A percentile compares a stretch with the other conserved stretches of the same genome.
Evolutionary conservation across 2,888 invertebrate genomes (phyloP).

Genomic region (Disparrhopalites patrizii): DNA sequence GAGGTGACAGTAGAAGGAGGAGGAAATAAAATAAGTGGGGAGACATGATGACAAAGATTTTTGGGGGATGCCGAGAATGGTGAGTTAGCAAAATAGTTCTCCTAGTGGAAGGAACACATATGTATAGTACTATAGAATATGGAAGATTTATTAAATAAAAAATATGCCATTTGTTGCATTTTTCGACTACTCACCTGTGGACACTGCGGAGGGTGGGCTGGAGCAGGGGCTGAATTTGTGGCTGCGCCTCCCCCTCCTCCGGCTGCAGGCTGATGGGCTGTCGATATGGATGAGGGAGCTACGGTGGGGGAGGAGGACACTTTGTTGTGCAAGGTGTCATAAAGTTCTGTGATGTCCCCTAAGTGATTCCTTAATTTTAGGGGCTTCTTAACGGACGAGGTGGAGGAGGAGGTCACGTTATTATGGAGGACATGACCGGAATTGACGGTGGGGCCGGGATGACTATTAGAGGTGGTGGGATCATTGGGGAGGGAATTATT

Average conservation of each 20-base stretch:
- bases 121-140: no score
- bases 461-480: background rate
- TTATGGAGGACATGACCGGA: no score
- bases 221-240: background rate
- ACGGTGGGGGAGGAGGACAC: background rate
- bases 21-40: constrained; percentile 4
- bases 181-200: constrained; percentile 19
- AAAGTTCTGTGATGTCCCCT: constrained; percentile 40
- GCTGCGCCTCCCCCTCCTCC: no score
- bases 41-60: no score
- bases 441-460: no score
- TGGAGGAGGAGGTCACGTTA: constrained; percentile 15
- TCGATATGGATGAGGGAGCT: background rate
- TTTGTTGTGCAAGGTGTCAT: constrained; percentile 42
- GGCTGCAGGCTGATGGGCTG: background rate
- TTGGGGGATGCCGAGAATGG: no score
- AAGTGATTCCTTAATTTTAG: constrained; percentile 46
- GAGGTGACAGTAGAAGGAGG: background rate
- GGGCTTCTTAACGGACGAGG: constrained; percentile 35
- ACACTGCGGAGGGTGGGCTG: constrained; percentile 6
- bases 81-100: no score
- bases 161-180: constrained; percentile 24
- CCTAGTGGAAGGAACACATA: no score
- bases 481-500: constrained; percentile 4
- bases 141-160: no score